A percentile compares a stretch with the other conserved stretches of the same genome.
Evolutionary conservation across 1,140 invertebrate genomes (phyloP).

Genomic region (Pogonognathellus flavescens): DNA sequence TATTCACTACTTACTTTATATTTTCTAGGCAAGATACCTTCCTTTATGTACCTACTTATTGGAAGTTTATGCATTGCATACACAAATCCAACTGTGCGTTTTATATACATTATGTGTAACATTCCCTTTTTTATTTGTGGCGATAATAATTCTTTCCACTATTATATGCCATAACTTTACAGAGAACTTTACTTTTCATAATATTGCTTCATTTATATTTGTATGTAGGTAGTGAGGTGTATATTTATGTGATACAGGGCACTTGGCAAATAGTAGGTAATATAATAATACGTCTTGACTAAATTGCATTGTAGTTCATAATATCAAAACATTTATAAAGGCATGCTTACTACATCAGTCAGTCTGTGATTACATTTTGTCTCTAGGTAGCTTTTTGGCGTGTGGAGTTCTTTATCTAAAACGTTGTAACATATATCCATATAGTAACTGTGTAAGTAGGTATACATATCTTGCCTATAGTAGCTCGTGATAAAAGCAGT

Average conservation of each 20-base stretch:
- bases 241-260: no score
- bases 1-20: conserved; percentile 5
- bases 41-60: background rate
- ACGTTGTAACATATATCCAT: background rate
- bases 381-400: background rate
- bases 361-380: conserved; percentile 18
- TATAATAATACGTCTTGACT: no score
- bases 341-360: background rate
- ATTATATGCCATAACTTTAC: no score
- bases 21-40: background rate
- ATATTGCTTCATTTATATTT: no score
- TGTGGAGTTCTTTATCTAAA: background rate
- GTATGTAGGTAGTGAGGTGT: no score
- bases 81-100: no score
- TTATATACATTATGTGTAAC: no score
- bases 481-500: background rate
- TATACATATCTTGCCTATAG: background rate
- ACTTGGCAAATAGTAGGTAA: no score
- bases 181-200: no score
- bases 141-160: no score
- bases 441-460: background rate
- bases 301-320: background rate
- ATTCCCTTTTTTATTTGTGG: no score
- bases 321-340: background rate
- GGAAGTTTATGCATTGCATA: no score